A percentile compares a stretch with the other conserved stretches of the same genome.
These are phyloP conservation scores for Incurvaria masculella DNA, from an alignment of 2,888 invertebrate species.

Conservation along the genomic window DNA sequence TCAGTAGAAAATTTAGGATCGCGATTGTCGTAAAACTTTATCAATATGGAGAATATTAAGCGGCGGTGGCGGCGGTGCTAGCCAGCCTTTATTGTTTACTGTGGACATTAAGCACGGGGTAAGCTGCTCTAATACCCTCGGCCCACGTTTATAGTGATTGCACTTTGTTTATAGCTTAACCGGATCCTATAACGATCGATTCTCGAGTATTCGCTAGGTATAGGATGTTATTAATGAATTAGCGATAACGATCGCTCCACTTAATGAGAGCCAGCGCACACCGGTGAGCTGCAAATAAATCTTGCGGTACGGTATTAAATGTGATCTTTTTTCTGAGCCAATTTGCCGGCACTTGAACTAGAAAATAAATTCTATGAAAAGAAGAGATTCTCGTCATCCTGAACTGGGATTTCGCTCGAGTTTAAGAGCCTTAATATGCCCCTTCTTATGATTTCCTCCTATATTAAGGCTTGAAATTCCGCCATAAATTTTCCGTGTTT, in stretches of 20 bases:
- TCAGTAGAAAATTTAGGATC: not conserved
- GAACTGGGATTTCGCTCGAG: not conserved
- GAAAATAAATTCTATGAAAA: not conserved
- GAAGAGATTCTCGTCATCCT: not conserved
- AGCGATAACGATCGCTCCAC: too few species aligned
- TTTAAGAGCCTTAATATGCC: not conserved
- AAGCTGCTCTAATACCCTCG: not conserved
- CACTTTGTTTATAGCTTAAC: not conserved
- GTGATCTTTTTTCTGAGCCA: not conserved
- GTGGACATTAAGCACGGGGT: not conserved
- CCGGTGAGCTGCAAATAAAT: too few species aligned
- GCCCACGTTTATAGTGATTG: not conserved
- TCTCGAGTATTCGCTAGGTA: too few species aligned
- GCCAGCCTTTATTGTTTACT: not conserved
- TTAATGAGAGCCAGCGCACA: too few species aligned
- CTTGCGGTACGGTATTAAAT: too few species aligned
- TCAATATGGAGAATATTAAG: not conserved
- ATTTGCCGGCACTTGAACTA: not conserved
- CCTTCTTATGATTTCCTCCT: not conserved
- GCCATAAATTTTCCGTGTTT: constrained; percentile 3
- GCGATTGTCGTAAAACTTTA: not conserved
- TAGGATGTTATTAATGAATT: too few species aligned
- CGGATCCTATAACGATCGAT: not conserved
- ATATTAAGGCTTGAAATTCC: not conserved
- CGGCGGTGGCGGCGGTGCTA: not conserved